Base-by-base conservation (phyloP, 1,140 invertebrate species). In the Melipona quadrifasciata region DNA sequence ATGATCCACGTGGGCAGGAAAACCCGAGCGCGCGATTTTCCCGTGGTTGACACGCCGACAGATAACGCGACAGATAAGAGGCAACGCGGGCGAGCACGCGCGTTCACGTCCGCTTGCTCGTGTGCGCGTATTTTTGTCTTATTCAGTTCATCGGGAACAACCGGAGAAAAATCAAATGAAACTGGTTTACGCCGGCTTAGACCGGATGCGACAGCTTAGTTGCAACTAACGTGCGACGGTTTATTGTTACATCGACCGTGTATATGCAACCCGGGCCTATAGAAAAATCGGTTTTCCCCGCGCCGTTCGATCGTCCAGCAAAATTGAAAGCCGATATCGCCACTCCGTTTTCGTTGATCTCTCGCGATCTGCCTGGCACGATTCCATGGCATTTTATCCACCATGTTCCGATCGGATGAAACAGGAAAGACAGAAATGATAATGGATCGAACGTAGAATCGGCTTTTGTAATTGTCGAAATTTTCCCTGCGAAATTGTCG, bases 101-200 rank as follows among this genome's bases (percentile, higher is more conserved):
- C 31, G 64, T 34, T 21, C 16, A 6, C 64, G 10, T 16, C 19
- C 65, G 17, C 77, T 16, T 21, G 17, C 57, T 1, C 27, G 16
- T n/a, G 31, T 55, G 21, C 3, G 2, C 6, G 67, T 84, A 84
- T 84, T 80, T 79, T 78, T 64, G 27, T 84, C 70, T 73, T 80
- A 61, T 65, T 80, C 76, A 58, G 57, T 84, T 72, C 70, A 74
- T 73, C 78, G 78, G 74, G 80, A 84, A 74, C 83, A 73, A 58
- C 68, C 68, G 70, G 51, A n/a, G 78, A 84, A 84, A 84, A 84
- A 84, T 84, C 68, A 53, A 84, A 80, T 84, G 57, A 80, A 73
- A 84, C 83, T 80, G 83, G 83, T 80, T 84, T 74, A n/a, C 77
- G 31, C 83, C 31, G 58, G 83, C 53, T 73, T 58, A 68, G 3